These are phyloP conservation scores for Hormaphis cornu DNA, from an alignment of 1,140 invertebrate genomes.

Conservation along the genomic window DNA sequence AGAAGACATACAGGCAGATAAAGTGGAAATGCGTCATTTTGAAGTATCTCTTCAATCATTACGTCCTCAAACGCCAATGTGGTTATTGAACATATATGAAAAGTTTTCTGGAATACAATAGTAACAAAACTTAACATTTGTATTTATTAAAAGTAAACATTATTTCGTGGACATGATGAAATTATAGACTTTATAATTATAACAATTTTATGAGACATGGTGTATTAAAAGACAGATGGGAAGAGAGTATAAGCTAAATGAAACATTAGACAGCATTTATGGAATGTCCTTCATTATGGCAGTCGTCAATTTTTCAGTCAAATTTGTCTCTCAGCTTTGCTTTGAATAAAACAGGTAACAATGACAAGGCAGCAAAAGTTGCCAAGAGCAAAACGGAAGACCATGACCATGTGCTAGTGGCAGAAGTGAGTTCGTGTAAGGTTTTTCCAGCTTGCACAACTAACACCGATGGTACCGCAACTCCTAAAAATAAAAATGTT, in stretches of 20 bases:
- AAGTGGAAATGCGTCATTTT: slow-evolving; percentile 56
- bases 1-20: slow-evolving; percentile 53
- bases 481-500: slow-evolving; percentile 59
- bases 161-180: background rate
- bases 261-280: slow-evolving; percentile 7
- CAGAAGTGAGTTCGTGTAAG: slow-evolving; percentile 81
- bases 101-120: slow-evolving; percentile 44
- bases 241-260: too few relatives aligned
- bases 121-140: background rate
- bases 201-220: slow-evolving; percentile 1
- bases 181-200: background rate
- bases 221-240: background rate
- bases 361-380: slow-evolving; percentile 68
- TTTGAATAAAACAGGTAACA: slow-evolving; percentile 87
- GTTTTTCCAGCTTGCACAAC: slow-evolving; percentile 97
- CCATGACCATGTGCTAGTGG: slow-evolving; percentile 81
- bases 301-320: slow-evolving; percentile 47
- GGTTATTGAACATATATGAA: slow-evolving; percentile 60
- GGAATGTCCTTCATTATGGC: slow-evolving; percentile 22
- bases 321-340: slow-evolving; percentile 70
- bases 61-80: slow-evolving; percentile 57
- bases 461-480: slow-evolving; percentile 94
- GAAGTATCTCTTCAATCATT: slow-evolving; percentile 55
- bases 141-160: background rate
- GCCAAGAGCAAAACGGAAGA: slow-evolving; percentile 68